Evolutionary conservation across 2,113 vertebrate species (phyloP).

Genomic region (Aleadryas rufinucha): DNA sequence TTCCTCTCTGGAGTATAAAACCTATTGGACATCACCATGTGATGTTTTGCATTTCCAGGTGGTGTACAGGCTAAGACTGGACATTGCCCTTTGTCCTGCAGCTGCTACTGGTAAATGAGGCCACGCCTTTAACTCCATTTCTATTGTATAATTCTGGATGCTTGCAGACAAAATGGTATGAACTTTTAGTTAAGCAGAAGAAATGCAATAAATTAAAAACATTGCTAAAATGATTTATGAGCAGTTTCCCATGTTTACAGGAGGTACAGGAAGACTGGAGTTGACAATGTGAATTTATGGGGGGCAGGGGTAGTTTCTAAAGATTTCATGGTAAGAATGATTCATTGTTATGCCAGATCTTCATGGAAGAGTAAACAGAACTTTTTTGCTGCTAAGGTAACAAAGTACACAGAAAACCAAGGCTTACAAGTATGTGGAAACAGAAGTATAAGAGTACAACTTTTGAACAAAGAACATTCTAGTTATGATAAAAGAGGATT

Average conservation of each 20-base stretch:
- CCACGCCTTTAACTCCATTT: not conserved
- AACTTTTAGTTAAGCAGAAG: not conserved
- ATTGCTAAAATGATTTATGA: not conserved
- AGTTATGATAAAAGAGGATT: not conserved
- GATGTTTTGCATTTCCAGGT: not conserved
- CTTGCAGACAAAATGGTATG: not conserved
- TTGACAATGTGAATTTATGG: not conserved
- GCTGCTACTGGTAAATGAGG: not conserved
- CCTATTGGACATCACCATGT: rapidly evolving
- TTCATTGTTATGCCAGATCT: constrained; percentile 4
- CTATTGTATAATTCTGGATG: not conserved
- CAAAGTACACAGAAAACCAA: not conserved
- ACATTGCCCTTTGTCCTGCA: not conserved
- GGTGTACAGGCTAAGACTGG: not conserved
- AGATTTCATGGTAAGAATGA: not conserved
- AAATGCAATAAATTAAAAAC: not conserved
- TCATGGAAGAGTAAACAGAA: constrained; percentile 43
- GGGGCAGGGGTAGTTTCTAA: not conserved
- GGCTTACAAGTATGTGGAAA: not conserved
- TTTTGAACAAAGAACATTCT: not conserved
- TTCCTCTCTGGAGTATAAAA: not conserved
- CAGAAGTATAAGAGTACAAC: not conserved
- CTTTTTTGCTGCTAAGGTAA: constrained; percentile 26
- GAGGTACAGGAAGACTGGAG: not conserved
- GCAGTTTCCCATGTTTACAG: not conserved